Base-by-base conservation (phyloP, 2,888 invertebrate species). In the Nemapogon koenigi region DNA sequence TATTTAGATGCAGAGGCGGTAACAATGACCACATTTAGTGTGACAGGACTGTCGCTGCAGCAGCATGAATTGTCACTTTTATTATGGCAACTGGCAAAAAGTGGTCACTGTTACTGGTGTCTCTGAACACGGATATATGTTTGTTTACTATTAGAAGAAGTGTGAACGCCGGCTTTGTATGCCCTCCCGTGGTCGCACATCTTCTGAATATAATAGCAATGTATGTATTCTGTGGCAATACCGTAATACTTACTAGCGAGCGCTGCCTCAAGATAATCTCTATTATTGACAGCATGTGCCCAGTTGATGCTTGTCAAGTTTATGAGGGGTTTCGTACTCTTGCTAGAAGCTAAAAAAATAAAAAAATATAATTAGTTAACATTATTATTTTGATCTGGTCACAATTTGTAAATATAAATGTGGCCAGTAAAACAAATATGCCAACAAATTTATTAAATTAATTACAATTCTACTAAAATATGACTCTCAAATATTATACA, bases 241-340 rank as follows among this genome's bases (percentile, higher is more conserved):
- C 6, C 6, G 17, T 13, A 14, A 19, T 39, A 61, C 76, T 61
- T 55, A 86, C 85, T 80, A 22, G 67, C 64, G 30, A 94, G 66
- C 25, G 86, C 85, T 1, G 81, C 71, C 4, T 81, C 61, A 25
- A 95, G 71, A 43, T 83, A 70, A 0, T 76, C 69, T 53, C 82
- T 80, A 49, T 84, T 88, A 62, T 94, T 94, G 28, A 91, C 91
- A 19, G 90, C 92, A 66, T 94, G 94, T 1, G 88, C 89, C 94
- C 94, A 95, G 14, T 83, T 86, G 16, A 94, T 76, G 41, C 81
- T 80, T 0, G 89, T 88, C 37, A 91, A 68, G 59, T 93, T 90
- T 38, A 73, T 71, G 72, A 75, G 78, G 30, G 53, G 49, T 52
- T 70, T 73, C 62, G 40, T 64, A 62, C 30, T 50, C 55, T 38